Base-by-base conservation (phyloP, 2,113 vertebrate genomes). In the Corydoras sp. region DNA sequence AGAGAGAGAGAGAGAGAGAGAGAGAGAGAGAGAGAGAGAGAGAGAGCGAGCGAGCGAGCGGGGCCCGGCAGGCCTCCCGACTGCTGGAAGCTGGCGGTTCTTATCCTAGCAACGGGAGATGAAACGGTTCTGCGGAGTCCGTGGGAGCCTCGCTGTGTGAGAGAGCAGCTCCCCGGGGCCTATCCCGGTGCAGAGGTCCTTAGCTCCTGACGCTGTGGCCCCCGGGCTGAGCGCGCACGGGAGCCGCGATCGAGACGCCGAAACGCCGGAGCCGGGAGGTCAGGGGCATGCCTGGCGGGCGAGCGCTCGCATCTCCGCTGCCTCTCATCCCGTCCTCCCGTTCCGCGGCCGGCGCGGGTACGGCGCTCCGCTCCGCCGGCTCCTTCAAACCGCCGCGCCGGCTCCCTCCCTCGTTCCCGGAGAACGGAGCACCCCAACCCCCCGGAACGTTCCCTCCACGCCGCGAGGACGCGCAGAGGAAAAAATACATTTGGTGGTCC, bases 131-230 rank as follows among this genome's bases (percentile, higher is more conserved):
- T 79, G 68, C 64, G 65, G 81, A 83, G 84, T 85, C 81, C 60
- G 84, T 82, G 85, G 81, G 83, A 84, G 87, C 83, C 68, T 77
- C 72, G 81, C 72, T 79, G 80, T 76, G 81, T 72, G 75, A 83
- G 74, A 81, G 81, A 83, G 80, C 83, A 84, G 78, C 78, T 83
- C 83, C 85, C 83, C 50, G 43, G 81, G 85, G 87, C 82, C 74
- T 85, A 85, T 86, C 83, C 83, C 83, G 83, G 76, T 86, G 84
- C 81, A 83, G 82, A 88, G 84, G 83, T 82, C 79, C 83, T 76
- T 81, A 79, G 84, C 78, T 53, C 77, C 78, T 78, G 82, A 81
- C 81, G 81, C 80, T 73, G 73, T 76, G 80, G 85, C 86, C 81
- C 18, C 72, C 58, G 72, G 82, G 87, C 87, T 78, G 77, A 59